phyloP scores from a whole-genome alignment of 2,888 invertebrate species.

The Dugesia japonica region DNA sequence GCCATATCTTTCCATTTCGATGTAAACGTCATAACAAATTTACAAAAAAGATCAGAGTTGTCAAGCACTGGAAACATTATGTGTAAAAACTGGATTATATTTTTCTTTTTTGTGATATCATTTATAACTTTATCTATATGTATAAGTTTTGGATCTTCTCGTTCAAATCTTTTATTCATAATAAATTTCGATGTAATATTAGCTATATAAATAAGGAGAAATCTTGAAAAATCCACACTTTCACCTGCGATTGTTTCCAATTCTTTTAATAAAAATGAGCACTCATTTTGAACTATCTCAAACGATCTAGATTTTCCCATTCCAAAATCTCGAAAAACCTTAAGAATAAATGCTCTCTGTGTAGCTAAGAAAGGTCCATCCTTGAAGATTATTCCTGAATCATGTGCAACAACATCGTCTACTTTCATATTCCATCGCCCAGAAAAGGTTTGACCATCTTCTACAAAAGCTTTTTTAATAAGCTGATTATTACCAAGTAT shows the following conservation, averaged over 20 bases:
- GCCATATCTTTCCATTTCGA: neutral
- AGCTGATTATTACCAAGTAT: neutral
- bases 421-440: neutral
- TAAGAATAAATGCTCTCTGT: constrained; percentile 12
- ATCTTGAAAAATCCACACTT: neutral
- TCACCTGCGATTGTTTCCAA: neutral
- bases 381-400: constrained; percentile 16
- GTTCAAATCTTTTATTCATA: neutral
- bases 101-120: neutral
- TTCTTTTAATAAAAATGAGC: neutral
- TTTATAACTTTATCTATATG: neutral
- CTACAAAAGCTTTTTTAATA: constrained; percentile 24
- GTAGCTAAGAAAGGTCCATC: neutral
- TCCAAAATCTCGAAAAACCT: constrained; percentile 29
- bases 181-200: constrained; percentile 29
- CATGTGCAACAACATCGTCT: neutral
- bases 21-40: neutral
- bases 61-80: neutral
- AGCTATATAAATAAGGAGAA: neutral
- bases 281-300: constrained; percentile 23
- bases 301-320: constrained; percentile 16
- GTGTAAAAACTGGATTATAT: neutral
- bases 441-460: neutral
- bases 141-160: constrained; percentile 4
- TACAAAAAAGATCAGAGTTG: neutral